Percentiles rank a stretch among this genome's conserved stretches.
These are phyloP conservation scores for Tenthredo amoena DNA, from an alignment of 2,888 invertebrate species.

Conservation along the genomic window DNA sequence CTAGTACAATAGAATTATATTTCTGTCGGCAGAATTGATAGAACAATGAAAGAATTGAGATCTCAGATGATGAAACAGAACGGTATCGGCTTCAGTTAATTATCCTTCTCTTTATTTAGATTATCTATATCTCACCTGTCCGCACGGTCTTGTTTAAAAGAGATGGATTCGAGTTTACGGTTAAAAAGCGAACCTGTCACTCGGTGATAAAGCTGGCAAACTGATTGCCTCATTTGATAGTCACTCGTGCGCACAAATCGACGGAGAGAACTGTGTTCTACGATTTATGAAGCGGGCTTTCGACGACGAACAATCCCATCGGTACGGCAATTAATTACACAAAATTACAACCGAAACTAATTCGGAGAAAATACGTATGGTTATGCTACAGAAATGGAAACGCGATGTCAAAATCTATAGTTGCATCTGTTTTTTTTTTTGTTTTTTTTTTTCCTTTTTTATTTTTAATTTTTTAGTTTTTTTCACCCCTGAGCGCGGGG, in stretches of 20 bases:
- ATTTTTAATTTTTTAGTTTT: not conserved
- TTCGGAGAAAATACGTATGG: not conserved
- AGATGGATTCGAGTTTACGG: not conserved
- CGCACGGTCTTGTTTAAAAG: not conserved
- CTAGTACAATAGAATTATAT: too few species aligned
- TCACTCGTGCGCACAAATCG: constrained; percentile 10
- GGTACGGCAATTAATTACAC: not conserved
- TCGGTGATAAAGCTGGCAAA: constrained; percentile 10
- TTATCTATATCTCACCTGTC: not conserved
- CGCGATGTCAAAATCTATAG: not conserved
- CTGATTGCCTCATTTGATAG: constrained; percentile 2
- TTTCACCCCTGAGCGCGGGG: not conserved
- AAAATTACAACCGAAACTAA: not conserved
- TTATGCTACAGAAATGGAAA: not conserved
- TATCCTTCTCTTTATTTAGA: not conserved
- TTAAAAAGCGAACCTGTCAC: constrained; percentile 8
- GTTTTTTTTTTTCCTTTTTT: not conserved
- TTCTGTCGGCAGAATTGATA: too few species aligned
- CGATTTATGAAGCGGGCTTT: not conserved
- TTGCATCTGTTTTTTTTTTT: not conserved
- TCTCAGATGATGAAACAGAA: too few species aligned
- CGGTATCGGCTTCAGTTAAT: not conserved
- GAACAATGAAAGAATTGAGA: too few species aligned
- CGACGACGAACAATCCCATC: not conserved
- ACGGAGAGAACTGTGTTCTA: not conserved